Percentiles rank a stretch among this genome's conserved stretches.
Conservation (phyloP, 2,113 vertebrate genomes). For the Dendrocopos noguchii region DNA sequence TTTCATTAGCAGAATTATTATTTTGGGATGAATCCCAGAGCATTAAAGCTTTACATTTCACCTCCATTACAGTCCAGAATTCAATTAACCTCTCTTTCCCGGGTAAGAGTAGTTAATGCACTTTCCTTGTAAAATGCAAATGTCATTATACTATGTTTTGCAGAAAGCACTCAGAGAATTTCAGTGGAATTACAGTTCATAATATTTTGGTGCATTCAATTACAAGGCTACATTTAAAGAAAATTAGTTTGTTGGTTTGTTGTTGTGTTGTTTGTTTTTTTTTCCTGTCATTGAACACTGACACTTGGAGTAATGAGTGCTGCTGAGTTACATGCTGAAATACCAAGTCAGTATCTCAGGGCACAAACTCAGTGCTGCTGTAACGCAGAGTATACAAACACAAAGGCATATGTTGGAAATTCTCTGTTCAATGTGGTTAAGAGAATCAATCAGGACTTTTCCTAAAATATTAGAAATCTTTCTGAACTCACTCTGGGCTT, state of each 20-base stretch:
- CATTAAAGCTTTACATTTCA: conserved; percentile 65
- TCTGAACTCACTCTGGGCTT: neutral
- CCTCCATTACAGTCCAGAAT: conserved; percentile 55
- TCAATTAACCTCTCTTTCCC: conserved; percentile 60
- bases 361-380: neutral
- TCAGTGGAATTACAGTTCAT: neutral
- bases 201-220: conserved; percentile 29
- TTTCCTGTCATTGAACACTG: neutral
- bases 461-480: neutral
- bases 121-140: conserved; percentile 66
- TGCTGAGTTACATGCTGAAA: neutral
- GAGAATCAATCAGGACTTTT: neutral
- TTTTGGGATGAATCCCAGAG: conserved; percentile 65
- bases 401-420: neutral
- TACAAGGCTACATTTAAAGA: conserved; percentile 13
- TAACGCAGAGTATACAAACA: neutral
- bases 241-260: neutral
- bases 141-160: neutral
- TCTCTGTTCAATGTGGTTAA: neutral
- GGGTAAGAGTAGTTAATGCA: conserved; percentile 47
- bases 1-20: conserved; percentile 69
- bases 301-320: neutral
- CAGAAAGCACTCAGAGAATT: conserved; percentile 36
- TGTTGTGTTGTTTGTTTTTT: neutral
- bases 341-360: neutral